phyloP scores from a whole-genome alignment of 2,797 vertebrate species.

The Petrocephalus sullivani region DNA sequence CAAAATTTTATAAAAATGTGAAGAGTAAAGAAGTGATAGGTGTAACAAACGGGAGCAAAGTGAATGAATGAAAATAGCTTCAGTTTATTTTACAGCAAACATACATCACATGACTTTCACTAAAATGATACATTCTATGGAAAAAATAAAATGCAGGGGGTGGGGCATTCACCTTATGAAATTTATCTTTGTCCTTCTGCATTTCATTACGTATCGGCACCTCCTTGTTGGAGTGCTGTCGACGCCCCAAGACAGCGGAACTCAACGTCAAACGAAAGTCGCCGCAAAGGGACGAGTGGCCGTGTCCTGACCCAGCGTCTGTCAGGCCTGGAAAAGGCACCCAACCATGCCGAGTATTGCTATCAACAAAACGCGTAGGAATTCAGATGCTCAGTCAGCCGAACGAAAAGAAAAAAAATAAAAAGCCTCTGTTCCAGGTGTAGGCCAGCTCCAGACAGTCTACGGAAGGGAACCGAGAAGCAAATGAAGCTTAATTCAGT shows the following conservation, averaged over 20 bases:
- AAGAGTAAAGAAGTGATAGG: neutral
- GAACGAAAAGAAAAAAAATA: neutral
- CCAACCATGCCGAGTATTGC: neutral
- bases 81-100: constrained; percentile 68
- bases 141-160: neutral
- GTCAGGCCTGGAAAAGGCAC: neutral
- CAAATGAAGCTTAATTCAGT: neutral
- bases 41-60: neutral
- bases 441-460: neutral
- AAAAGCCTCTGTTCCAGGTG: neutral
- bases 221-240: neutral
- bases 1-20: neutral
- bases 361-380: neutral
- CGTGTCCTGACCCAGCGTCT: neutral
- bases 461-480: neutral
- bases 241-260: neutral
- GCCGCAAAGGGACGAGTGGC: neutral
- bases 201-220: neutral
- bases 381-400: neutral
- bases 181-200: neutral
- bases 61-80: constrained; percentile 70
- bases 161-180: neutral
- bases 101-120: constrained; percentile 66
- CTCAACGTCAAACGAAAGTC: neutral
- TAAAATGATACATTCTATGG: constrained; percentile 49